These are phyloP conservation scores for Xiphophorus birchmanni DNA, from an alignment of 2,797 vertebrate species.

Conservation along the genomic window DNA sequence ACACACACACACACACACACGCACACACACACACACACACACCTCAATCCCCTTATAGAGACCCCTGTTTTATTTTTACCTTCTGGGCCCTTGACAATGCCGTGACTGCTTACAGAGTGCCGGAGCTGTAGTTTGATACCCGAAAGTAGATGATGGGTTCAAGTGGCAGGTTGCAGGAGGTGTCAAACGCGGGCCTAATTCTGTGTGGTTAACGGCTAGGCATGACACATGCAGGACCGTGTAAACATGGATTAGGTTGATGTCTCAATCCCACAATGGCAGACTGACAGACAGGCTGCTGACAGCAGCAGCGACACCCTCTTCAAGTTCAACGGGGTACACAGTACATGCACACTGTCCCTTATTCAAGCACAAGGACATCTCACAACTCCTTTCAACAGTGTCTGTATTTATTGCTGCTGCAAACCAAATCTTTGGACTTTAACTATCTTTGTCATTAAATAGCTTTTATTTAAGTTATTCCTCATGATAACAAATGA, in stretches of 20 bases:
- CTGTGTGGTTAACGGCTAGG: constrained; percentile 81
- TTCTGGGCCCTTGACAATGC: constrained; percentile 60
- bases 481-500: background rate
- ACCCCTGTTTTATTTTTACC: constrained; percentile 68
- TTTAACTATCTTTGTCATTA: background rate
- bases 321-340: constrained; percentile 7
- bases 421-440: background rate
- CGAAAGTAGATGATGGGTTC: constrained; percentile 75
- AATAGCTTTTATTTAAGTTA: background rate
- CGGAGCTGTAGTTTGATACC: constrained; percentile 59
- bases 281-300: constrained; percentile 75
- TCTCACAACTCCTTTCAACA: background rate
- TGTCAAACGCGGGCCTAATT: constrained; percentile 80
- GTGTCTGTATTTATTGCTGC: background rate
- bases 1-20: constrained; percentile 3
- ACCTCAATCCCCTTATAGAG: constrained; percentile 37
- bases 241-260: constrained; percentile 87
- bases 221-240: constrained; percentile 78
- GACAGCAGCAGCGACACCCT: constrained; percentile 50
- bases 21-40: background rate
- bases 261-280: constrained; percentile 83
- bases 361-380: constrained; percentile 1
- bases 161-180: constrained; percentile 75
- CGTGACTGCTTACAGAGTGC: constrained; percentile 52
- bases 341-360: background rate